Evolutionary conservation across 2,113 vertebrate species (phyloP), one percentile per base, ranked within the genome.

Genomic region (Canis aureus): DNA sequence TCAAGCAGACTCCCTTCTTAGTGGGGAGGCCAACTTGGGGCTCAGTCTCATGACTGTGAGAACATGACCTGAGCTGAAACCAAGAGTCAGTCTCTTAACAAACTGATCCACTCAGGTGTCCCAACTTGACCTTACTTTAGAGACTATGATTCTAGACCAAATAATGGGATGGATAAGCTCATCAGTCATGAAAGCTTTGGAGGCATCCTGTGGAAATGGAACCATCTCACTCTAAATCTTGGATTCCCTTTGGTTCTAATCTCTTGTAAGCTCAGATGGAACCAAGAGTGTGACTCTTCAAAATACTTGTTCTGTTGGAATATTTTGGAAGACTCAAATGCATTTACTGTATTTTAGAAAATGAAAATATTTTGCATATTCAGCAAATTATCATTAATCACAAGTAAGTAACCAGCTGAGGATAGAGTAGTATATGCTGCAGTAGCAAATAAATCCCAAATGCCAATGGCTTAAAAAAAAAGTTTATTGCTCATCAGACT

Each of bases 231-330:
- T 57, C 12, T 71, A 64, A 64, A 93, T 74, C 9, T 67, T 86
- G 32, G 23, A 73, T 90, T 86, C 19, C 90, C 80, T 74, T 90
- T 86, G 13, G 73, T 51, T 86, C 51, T 95, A 53, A 95, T 76
- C 15, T 60, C 12, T 74, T 60, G 3, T 85, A 74, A 93, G 51
- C 25, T 73, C 5, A 27, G 71, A 80, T 73, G 32, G 22, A 71
- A 90, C 11, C 57, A 71, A 69, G 43, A 79, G 10, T 79, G 25
- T 91, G 23, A 51, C 25, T 59, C 23, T 29, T 91, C 19, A 57
- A 38, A 85, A n/a, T 35, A 93, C 17, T 59, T 89, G 15, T 69
- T 82, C 67, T 69, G 38, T n/a, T 88, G 8, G 27, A 20, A 27
- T 88, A 88, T 76, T 94, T 74, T 57, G 60, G 57, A 87, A 59